phyloP scores from a whole-genome alignment of 2,888 invertebrate genomes.

The Diplazon laetatorius region DNA sequence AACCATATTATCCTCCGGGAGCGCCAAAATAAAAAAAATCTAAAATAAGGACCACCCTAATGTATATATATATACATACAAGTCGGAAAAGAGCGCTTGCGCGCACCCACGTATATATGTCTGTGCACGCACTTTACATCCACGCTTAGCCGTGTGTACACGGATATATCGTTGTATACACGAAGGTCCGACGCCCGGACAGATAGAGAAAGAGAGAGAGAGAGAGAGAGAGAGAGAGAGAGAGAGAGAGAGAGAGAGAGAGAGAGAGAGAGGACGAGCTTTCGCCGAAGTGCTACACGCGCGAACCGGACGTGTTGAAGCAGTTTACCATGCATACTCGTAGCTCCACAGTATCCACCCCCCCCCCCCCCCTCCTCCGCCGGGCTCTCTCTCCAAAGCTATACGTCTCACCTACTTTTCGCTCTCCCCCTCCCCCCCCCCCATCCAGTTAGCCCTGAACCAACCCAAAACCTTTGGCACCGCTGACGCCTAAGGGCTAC shows the following conservation, averaged over 20 bases:
- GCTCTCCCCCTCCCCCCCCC: too few relatives aligned
- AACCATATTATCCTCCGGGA: too few relatives aligned
- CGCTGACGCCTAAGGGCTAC: slow-evolving; percentile 35
- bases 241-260: too few relatives aligned
- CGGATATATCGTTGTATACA: slow-evolving; percentile 27
- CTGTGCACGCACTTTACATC: slow-evolving; percentile 41
- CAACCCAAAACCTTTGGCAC: slow-evolving; percentile 52
- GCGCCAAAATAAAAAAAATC: too few relatives aligned
- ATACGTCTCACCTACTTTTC: slow-evolving; percentile 44
- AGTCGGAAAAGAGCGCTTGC: slow-evolving; percentile 43
- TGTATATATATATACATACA: background rate
- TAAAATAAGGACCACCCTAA: too few relatives aligned
- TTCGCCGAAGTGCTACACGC: slow-evolving; percentile 44
- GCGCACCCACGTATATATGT: slow-evolving; percentile 38
- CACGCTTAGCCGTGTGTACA: background rate
- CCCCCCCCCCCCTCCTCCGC: background rate
- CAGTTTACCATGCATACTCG: slow-evolving; percentile 49
- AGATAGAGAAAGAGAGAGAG: too few relatives aligned
- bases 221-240: too few relatives aligned
- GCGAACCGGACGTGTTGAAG: slow-evolving; percentile 47
- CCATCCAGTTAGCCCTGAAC: too few relatives aligned
- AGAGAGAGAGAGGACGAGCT: slow-evolving; percentile 37
- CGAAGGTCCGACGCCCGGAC: background rate
- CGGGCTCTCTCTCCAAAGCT: background rate
- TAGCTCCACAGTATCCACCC: slow-evolving; percentile 12